Base-by-base conservation (phyloP, 2,797 vertebrate genomes). In the Malurus leucopterus region DNA sequence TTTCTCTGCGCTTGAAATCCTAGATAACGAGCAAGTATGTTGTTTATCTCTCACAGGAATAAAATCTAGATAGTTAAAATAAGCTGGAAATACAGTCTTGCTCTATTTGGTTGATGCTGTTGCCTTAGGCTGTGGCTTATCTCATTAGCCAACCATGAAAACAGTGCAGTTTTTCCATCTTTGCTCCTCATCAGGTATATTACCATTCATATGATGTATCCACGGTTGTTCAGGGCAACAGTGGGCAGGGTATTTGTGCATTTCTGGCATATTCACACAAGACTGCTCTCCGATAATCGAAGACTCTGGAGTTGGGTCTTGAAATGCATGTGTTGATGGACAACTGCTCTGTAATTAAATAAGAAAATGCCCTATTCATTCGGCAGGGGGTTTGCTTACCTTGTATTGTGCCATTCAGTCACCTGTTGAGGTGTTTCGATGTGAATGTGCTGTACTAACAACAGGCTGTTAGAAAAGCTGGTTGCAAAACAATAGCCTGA, bases 401-500 rank as follows among this genome's bases (percentile, higher is more conserved):
- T 87, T 59, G 18, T 49, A 8, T 67, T 87, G 27, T 79, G 41
- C 41, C 41, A 23, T 74, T 67, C 44, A 12, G 53, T 85, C 69
- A 69, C 74, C 79, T 76, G 1, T 50, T 73, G 53, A 83, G 71
- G 71, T 76, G 36, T 70, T 78, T 38, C 0, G 5, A 30, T 19
- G 6, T 51, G 32, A 90, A 78, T 27, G 34, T 79, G 62, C 74
- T 69, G 53, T 29, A n/a, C 38, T 63, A 85, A 79, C 22, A 77
- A 24, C 9, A 55, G 55, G 9, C 41, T 70, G 30, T n/a, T 86
- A 49, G 63, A 59, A 84, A 88, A 78, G 36, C 32, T 34, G 76
- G 44, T 64, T 82, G 68, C 59, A 75, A 82, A 95, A 91, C 50
- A 84, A 58, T 51, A 55, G 40, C 34, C 24, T 91, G 92, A 88